Percentiles rank a stretch among this genome's conserved stretches.
phyloP scores from a whole-genome alignment of 2,113 vertebrate species.

The Meleagris gallopavo region DNA sequence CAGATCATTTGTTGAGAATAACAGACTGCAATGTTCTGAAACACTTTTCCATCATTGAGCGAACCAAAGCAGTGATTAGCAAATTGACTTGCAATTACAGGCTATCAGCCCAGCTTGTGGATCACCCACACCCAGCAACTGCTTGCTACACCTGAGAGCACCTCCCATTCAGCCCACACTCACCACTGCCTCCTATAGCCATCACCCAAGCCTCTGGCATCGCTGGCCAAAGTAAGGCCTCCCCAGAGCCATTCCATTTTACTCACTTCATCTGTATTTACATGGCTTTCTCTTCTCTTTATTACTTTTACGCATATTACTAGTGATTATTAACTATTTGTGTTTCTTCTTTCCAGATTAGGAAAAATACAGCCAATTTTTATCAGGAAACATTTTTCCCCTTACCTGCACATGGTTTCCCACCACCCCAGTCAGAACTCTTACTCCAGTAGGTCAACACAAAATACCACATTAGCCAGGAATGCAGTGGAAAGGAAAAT shows the following conservation, averaged over 20 bases:
- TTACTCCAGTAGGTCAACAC: background rate
- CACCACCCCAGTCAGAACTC: background rate
- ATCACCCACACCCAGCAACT: background rate
- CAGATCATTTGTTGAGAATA: background rate
- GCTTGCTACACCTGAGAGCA: background rate
- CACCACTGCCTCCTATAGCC: background rate
- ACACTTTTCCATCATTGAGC: background rate
- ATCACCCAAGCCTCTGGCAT: background rate
- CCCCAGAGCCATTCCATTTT: background rate
- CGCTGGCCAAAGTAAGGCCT: background rate
- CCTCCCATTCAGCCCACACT: background rate
- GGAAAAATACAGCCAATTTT: background rate
- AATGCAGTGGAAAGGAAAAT: background rate
- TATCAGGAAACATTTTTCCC: too few relatives aligned
- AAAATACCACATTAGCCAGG: background rate
- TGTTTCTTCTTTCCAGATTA: background rate
- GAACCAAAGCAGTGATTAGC: background rate
- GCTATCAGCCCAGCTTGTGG: background rate
- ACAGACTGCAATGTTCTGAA: background rate
- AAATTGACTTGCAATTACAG: background rate
- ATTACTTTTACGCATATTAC: background rate
- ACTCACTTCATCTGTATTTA: background rate
- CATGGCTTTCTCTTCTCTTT: background rate
- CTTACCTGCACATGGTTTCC: background rate
- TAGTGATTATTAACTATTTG: background rate